Base-by-base conservation (phyloP, 37 sponge, comb jelly and placozoan species). In the Amphimedon queenslandica region DNA sequence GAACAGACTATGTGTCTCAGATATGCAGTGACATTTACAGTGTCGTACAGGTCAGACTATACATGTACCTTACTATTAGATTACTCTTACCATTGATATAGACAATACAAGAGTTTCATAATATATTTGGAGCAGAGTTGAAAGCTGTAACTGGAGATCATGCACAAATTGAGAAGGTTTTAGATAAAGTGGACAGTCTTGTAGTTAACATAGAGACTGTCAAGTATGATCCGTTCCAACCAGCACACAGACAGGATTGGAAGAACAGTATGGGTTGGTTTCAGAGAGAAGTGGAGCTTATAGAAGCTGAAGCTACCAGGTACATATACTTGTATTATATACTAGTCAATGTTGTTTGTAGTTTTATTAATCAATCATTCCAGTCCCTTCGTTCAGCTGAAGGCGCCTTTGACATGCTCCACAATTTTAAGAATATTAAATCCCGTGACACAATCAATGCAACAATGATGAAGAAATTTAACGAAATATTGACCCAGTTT, bases 331-430 rank as follows among this genome's bases (percentile, higher is more conserved):
- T 18, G 8, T 13, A 47, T 47, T 8, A 18, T 8, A 18, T 47
- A 18, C 8, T 47, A 18, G 13, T 47, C 13, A 18, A 13, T 47
- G 53, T 47, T 47, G 53, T 47, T n/a, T 60, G 5, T 73, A 82
- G 73, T 60, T 99, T 99, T 81, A 99, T 99, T 51, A 78, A 99
- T 65, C 86, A 99, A 38, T 99, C 99, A 2, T 99, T 99, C 75
- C 76, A 90, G 84, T 87, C 80, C 32, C 82, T 99, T 40, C 78
- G 99, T 13, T 99, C 99, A 25, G 94, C 96, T 2, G 96, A 99
- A 64, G 99, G 94, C 10, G 96, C 99, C 32, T 99, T 99, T 72
- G 99, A 99, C 71, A 95, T 99, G 94, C 82, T 99, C 30, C 91
- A 92, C 82, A 99, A 99, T 81, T 99, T 95, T 77, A 93, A 92